These are phyloP conservation scores for Mixornis gularis DNA, from an alignment of 2,113 vertebrate genomes.

Conservation along the genomic window DNA sequence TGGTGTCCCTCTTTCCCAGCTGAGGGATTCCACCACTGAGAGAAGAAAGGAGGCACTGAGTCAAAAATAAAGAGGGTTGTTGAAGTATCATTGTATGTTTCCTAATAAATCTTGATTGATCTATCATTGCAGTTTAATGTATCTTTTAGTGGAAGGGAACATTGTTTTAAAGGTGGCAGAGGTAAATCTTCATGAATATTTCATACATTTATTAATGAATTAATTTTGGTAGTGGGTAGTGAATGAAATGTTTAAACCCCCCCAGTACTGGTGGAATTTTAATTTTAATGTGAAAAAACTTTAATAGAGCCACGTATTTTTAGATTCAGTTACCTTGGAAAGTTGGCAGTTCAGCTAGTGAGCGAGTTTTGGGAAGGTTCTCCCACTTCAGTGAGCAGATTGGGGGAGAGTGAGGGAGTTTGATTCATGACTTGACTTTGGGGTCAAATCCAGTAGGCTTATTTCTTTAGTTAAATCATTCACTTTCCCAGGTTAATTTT, in stretches of 20 bases:
- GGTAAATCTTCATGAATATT: background rate
- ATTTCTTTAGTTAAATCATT: background rate
- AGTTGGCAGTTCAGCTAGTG: background rate
- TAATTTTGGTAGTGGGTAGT: background rate
- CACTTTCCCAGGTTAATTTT: slow-evolving; percentile 18
- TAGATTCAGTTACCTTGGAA: background rate
- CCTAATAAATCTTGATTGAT: background rate
- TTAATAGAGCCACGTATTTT: background rate
- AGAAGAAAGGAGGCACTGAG: background rate
- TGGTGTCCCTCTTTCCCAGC: background rate
- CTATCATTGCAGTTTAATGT: background rate
- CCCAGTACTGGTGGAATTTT: background rate
- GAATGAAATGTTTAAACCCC: background rate
- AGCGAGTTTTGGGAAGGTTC: background rate
- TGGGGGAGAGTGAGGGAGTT: background rate
- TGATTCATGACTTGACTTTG: background rate
- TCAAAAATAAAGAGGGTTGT: background rate
- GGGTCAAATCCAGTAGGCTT: background rate
- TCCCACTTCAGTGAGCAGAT: background rate
- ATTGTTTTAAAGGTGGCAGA: background rate
- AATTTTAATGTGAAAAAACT: background rate
- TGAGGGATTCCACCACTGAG: fast-evolving
- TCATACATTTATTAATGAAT: background rate
- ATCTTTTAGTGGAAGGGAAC: background rate
- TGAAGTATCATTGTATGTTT: background rate